Base-by-base conservation (phyloP, 2,888 invertebrate genomes). In the Crocallis elinguaria region DNA sequence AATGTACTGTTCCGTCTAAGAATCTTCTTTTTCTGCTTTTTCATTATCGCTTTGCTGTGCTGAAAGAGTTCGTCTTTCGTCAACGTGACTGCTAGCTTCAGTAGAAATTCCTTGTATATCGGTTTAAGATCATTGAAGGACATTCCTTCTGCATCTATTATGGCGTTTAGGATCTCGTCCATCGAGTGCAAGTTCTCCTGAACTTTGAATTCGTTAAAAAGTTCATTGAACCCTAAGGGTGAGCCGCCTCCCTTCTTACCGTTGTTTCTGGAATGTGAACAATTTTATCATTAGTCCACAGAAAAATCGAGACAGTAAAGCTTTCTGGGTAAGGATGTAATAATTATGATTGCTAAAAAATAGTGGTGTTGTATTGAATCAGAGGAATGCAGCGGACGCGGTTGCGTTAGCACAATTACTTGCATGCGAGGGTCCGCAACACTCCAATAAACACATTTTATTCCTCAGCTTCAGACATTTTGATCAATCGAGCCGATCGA, bases 21-120 rank as follows among this genome's bases (percentile, higher is more conserved):
- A 58, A 93, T 89, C 74, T 95, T 95, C 77, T 95, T 95, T 77
- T 94, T 95, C 68, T 96, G 96, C 46, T 96, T 93, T 55, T 96
- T 93, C 97, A 98, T 97, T 58, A 97, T 97, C 55, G 95, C 95
- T 82, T 97, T 97, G 60, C 97, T 97, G 71, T 97, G 94, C 77
- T 97, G 96, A 77, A 97, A 98, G 58, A 98, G 92, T 84, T 98
- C 97, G 74, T 98, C 97, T 86, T 97, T 97, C n/a, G 97, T 97
- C 53, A 98, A 86, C 0, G 97, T 97, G 0, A 97, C 94, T 1
- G 97, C 96, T 60, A 98, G 86, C 84, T 97, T 97, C 27, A 97
- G 84, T 38, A 98, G 89, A 76, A 98, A 96, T 85, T 97, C 97
- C 81, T 97, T 97, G 79, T 98, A 97, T 59, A 97, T 95, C 33